These are phyloP conservation scores for Syngnathus rostellatus DNA, from an alignment of 2,797 vertebrate species.

Conservation along the genomic window DNA sequence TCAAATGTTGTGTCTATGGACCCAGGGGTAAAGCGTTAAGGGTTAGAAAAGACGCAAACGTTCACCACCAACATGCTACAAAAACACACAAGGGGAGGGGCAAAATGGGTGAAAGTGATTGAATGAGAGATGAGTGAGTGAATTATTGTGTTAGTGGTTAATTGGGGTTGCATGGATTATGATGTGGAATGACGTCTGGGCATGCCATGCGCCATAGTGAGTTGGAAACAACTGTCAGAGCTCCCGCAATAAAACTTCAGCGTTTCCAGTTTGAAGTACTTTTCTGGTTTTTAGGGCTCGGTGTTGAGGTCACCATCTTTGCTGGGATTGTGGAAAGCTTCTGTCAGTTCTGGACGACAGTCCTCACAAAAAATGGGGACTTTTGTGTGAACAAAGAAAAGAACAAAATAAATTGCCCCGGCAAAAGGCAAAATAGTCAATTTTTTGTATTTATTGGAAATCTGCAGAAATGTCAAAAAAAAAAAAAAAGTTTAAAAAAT, in stretches of 20 bases:
- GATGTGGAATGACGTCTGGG: slow-evolving; percentile 57
- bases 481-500: slow-evolving; percentile 40
- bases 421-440: slow-evolving; percentile 55
- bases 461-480: slow-evolving; percentile 59
- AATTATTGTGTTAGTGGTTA: slow-evolving; percentile 73
- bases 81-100: slow-evolving; percentile 48
- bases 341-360: slow-evolving; percentile 78
- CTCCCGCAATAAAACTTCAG: slow-evolving; percentile 71
- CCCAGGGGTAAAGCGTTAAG: slow-evolving; percentile 28
- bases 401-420: slow-evolving; percentile 56
- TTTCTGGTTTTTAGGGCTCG: slow-evolving; percentile 49
- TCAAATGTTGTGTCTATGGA: slow-evolving; percentile 51
- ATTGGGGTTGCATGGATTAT: slow-evolving; percentile 44
- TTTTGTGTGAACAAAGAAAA: slow-evolving; percentile 55
- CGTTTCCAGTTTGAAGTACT: slow-evolving; percentile 53
- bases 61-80: slow-evolving; percentile 71
- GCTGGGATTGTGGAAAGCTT: slow-evolving; percentile 71
- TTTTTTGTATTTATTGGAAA: slow-evolving; percentile 50
- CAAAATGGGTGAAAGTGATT: slow-evolving; percentile 44
- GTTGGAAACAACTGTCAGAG: slow-evolving; percentile 81
- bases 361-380: slow-evolving; percentile 78
- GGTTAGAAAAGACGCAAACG: slow-evolving; percentile 40
- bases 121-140: slow-evolving; percentile 45
- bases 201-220: slow-evolving; percentile 90
- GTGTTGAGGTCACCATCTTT: slow-evolving; percentile 60